These are phyloP conservation scores for Chamaea fasciata DNA, from an alignment of 2,113 vertebrate species.

Conservation along the genomic window DNA sequence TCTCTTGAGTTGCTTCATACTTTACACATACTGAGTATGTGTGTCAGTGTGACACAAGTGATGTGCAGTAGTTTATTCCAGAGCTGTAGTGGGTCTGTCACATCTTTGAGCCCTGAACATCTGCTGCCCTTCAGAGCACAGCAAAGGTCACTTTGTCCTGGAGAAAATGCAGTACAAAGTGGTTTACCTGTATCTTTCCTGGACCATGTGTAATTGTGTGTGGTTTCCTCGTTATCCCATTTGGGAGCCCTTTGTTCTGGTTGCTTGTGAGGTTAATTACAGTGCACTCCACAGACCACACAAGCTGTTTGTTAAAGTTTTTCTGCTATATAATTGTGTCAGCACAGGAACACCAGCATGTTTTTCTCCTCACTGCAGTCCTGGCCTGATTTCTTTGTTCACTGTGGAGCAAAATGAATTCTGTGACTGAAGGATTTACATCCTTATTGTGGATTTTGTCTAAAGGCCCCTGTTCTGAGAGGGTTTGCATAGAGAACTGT, in stretches of 20 bases:
- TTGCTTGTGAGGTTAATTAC: not conserved
- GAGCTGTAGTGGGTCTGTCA: not conserved
- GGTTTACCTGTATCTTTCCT: not conserved
- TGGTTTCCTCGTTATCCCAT: not conserved
- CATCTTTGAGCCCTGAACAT: not conserved
- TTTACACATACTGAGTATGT: fast-evolving
- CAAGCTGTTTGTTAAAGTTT: not conserved
- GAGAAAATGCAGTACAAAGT: not conserved
- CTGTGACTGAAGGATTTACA: not conserved
- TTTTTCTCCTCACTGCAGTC: not conserved
- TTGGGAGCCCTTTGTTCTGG: not conserved
- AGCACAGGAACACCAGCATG: not conserved
- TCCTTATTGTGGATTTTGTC: not conserved
- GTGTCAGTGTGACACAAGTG: not conserved
- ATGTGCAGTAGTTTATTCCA: not conserved
- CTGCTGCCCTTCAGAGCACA: not conserved
- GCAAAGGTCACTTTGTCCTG: not conserved
- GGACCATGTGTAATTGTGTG: not conserved
- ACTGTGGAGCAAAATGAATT: not conserved
- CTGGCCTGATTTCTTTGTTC: not conserved
- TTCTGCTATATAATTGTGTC: not conserved
- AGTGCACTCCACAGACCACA: not conserved
- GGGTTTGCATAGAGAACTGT: not conserved
- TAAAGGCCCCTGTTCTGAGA: not conserved
- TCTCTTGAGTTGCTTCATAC: not conserved